A percentile compares a stretch with the other conserved stretches of the same genome.
Conservation (phyloP, 2,888 invertebrate genomes). For the Uloborus plumipes region DNA sequence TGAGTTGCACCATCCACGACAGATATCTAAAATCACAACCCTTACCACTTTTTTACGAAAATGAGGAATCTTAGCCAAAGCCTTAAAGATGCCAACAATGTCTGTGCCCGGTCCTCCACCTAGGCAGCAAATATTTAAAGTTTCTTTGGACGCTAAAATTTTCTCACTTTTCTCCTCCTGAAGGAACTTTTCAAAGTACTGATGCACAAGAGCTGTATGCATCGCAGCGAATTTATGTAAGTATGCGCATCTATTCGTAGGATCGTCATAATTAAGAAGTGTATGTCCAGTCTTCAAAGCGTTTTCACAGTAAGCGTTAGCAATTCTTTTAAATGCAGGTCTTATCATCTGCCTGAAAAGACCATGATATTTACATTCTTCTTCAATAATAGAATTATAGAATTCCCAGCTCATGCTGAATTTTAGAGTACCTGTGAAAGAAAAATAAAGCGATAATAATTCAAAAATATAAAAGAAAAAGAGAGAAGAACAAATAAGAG, state of each 20-base stretch:
- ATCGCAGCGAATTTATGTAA: conserved; percentile 38
- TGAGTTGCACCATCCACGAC: conserved; percentile 45
- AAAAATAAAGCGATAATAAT: no score
- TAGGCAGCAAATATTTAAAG: conserved; percentile 36
- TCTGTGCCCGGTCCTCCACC: conserved; percentile 49
- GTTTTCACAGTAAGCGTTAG: conserved; percentile 9
- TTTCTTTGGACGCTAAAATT: background rate
- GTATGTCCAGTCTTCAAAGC: conserved; percentile 23
- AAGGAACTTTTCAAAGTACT: conserved; percentile 29
- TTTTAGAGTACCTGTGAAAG: no score
- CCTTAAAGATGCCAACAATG: conserved; percentile 38
- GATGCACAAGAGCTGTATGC: conserved; percentile 29
- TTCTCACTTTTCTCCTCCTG: background rate
- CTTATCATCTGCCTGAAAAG: conserved; percentile 4
- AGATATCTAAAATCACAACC: conserved; percentile 39
- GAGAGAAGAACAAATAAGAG: no score
- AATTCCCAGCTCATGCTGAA: conserved; percentile 23
- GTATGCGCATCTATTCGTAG: conserved; percentile 40
- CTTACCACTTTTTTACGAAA: conserved; percentile 28
- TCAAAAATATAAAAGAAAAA: no score
- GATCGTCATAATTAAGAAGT: conserved; percentile 35
- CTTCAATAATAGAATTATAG: conserved; percentile 33
- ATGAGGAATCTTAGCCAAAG: conserved; percentile 10
- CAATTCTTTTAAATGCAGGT: conserved; percentile 5
- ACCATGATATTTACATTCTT: conserved; percentile 24